Conservation (phyloP, 2,113 vertebrate genomes). For the Cinclus mexicanus region DNA sequence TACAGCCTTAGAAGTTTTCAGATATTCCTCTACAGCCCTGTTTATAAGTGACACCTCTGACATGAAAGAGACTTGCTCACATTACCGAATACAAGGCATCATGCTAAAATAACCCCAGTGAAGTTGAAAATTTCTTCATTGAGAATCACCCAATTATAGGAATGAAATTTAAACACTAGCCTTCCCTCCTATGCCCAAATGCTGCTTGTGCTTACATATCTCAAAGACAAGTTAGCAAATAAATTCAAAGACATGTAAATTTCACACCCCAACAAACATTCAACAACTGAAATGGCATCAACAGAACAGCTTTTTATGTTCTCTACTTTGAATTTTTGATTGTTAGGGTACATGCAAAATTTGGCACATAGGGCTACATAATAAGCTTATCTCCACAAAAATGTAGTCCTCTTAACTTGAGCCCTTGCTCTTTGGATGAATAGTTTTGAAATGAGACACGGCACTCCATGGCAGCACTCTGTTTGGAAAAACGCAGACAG, state of each 20-base stretch:
- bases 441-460: neutral
- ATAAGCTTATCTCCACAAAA: neutral
- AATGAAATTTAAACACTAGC: neutral
- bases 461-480: neutral
- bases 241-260: neutral
- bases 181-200: neutral
- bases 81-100: neutral
- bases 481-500: neutral
- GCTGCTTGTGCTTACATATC: neutral
- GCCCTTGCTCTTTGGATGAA: neutral
- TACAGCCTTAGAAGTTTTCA: neutral
- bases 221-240: neutral
- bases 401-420: neutral
- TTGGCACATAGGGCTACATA: fast-evolving
- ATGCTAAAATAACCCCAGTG: neutral
- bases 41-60: neutral
- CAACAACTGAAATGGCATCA: neutral
- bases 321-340: neutral
- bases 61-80: neutral
- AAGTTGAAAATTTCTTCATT: neutral
- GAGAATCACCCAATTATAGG: neutral
- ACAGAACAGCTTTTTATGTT: neutral
- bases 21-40: neutral
- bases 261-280: neutral
- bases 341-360: neutral